Conservation (phyloP, 2,113 vertebrate species). For the Lucifuga dentata region DNA sequence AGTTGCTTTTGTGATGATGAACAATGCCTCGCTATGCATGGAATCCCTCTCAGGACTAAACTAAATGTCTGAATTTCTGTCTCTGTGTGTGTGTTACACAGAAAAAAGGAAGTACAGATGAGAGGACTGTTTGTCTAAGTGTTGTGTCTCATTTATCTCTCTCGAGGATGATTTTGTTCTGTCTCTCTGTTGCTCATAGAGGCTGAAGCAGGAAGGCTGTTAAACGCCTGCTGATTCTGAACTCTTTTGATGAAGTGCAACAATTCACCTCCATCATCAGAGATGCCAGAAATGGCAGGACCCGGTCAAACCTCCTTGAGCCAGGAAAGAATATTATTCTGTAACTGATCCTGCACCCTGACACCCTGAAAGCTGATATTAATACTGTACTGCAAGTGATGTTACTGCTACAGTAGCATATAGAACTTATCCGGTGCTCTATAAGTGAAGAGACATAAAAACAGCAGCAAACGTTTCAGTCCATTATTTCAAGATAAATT, state of each 20-base stretch:
- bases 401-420: too few species aligned
- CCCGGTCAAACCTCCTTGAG: neutral
- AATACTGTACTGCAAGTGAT: too few species aligned
- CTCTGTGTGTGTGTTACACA: constrained; percentile 2
- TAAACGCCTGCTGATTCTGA: constrained; percentile 11
- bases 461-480: too few species aligned
- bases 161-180: constrained; percentile 19
- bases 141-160: constrained; percentile 28
- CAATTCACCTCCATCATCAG: constrained; percentile 17
- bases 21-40: constrained; percentile 23
- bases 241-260: neutral
- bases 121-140: constrained; percentile 13
- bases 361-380: neutral
- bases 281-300: constrained; percentile 7
- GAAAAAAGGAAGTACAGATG: constrained; percentile 32
- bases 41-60: constrained; percentile 19
- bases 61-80: constrained; percentile 21
- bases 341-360: constrained; percentile 2
- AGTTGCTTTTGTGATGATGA: constrained; percentile 10
- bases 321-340: neutral
- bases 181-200: constrained; percentile 32
- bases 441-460: too few species aligned
- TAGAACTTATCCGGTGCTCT: too few species aligned
- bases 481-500: too few species aligned
- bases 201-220: neutral